Base-by-base conservation (phyloP, 2,888 invertebrate genomes). In the Eilema sororculum region DNA sequence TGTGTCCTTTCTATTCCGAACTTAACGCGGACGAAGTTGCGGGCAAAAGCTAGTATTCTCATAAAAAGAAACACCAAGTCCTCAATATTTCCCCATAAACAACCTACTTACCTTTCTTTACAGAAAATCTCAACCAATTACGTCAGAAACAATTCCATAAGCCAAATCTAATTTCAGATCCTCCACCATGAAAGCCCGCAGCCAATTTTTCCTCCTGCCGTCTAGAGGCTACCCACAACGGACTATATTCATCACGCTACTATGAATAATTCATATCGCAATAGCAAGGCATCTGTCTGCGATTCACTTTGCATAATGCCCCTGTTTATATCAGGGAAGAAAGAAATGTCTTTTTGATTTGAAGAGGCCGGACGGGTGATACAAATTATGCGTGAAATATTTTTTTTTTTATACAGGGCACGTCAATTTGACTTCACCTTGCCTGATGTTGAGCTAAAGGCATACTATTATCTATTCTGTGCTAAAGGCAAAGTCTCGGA, bases 241-340 rank as follows among this genome's bases (percentile, higher is more conserved):
- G 65, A 58, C 61, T 33, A 41, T 5, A 37, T 30, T 60, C 60
- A 64, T 68, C 46, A 33, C 52, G 5, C 12, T 16, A 24, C 30
- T 6, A 68, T 72, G 61, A 72, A 72, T 72, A n/a, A 72, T 72
- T 72, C 72, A 72, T 66, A 62, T 24, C 37, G 58, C 62, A 63
- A 59, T 59, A 68, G 57, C 9, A 58, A 58, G 46, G 57, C 68
- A 72, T 72, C 72, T 72, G 72, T 65, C 71, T 62, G 65, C 75
- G 70, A 81, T 75, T 76, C 78, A 69, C 56, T 81, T 81, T 81
- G 75, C 81, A 81, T 81, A 81, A 81, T 79, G 74, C 68, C 46
- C 72, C 64, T 71, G 80, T 81, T 81, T 81, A 79, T 76, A 70
- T 72, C 75, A n/a, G 16, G 58, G 67, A 56, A 16, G 25, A 67